A percentile compares a stretch with the other conserved stretches of the same genome.
Conservation (phyloP, 2,113 vertebrate genomes). For the Coptodon bakossiorum region DNA sequence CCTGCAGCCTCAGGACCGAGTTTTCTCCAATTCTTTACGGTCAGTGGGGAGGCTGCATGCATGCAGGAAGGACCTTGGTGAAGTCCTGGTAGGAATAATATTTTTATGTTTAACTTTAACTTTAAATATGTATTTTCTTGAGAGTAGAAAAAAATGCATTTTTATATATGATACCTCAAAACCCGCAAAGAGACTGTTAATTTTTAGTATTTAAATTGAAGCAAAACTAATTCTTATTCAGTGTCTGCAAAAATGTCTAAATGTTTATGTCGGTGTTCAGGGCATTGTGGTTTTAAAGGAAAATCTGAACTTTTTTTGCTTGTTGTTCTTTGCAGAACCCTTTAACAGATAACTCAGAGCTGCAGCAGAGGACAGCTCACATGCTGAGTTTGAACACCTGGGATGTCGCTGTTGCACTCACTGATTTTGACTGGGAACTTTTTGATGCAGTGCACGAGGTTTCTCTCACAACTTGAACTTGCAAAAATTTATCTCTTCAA, state of each 20-base stretch:
- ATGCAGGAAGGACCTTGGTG: conserved; percentile 82
- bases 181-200: not conserved
- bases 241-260: not conserved
- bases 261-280: not conserved
- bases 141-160: not conserved
- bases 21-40: conserved; percentile 78
- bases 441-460: conserved; percentile 94
- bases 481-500: not conserved
- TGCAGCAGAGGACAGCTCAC: conserved; percentile 80
- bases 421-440: conserved; percentile 90
- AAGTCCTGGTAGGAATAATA: conserved; percentile 80
- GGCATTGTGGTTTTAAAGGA: not conserved
- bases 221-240: not conserved
- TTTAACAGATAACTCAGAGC: conserved; percentile 82
- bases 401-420: conserved; percentile 90
- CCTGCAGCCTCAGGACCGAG: conserved; percentile 82
- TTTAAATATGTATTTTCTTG: not conserved
- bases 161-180: not conserved
- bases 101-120: not conserved
- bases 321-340: conserved; percentile 71
- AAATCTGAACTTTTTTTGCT: not conserved
- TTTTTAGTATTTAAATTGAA: not conserved
- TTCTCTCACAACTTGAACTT: not conserved
- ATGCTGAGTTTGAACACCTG: conserved; percentile 94
- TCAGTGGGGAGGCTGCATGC: conserved; percentile 82